Conservation (phyloP, 2,888 invertebrate genomes). For the Halictus quadricinctus region DNA sequence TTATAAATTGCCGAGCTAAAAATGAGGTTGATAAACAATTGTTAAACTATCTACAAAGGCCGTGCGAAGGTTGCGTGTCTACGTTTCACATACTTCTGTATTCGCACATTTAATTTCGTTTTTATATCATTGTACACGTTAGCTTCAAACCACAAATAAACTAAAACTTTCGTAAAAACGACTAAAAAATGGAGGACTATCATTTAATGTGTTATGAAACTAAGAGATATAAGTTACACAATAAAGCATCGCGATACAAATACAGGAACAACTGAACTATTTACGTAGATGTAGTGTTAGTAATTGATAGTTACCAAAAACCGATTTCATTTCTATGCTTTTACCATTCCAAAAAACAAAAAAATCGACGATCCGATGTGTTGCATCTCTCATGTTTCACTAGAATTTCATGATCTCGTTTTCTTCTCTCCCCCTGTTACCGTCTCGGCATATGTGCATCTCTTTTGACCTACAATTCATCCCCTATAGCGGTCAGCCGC, state of each 20-base stretch:
- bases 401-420: slow-evolving; percentile 28
- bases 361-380: not conserved
- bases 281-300: not conserved
- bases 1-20: slow-evolving; percentile 14
- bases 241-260: not conserved
- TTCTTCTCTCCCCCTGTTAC: slow-evolving; percentile 10
- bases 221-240: not conserved
- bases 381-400: not conserved
- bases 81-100: not conserved
- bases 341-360: not conserved
- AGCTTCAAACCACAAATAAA: not conserved
- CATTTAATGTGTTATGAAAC: not conserved
- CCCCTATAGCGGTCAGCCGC: slow-evolving; percentile 25
- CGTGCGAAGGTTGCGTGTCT: not conserved
- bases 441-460: slow-evolving; percentile 16
- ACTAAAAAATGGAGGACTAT: not conserved
- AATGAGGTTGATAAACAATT: slow-evolving; percentile 7
- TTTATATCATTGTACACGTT: not conserved
- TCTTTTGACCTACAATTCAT: slow-evolving; percentile 52
- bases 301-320: not conserved
- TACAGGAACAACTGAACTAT: not conserved
- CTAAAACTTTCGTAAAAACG: not conserved
- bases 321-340: not conserved
- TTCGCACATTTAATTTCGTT: slow-evolving; percentile 1
- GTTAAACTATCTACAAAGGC: not conserved